These are phyloP conservation scores for Adela reaumurella DNA, from an alignment of 2,888 invertebrate genomes.

Conservation along the genomic window DNA sequence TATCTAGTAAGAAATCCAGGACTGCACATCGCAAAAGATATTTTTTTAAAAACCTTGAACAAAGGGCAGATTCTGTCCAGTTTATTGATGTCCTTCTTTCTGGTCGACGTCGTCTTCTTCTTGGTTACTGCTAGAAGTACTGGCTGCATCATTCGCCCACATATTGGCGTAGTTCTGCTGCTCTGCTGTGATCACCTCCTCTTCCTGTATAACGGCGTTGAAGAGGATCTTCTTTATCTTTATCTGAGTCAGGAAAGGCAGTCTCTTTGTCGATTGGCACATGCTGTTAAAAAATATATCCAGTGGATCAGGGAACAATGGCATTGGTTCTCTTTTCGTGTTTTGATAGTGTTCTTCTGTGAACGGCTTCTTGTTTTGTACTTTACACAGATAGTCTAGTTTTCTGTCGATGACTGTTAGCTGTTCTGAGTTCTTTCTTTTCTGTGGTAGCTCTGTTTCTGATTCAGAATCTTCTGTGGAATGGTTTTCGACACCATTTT, in stretches of 20 bases:
- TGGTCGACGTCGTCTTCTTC: not conserved
- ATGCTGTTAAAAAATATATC: slow-evolving; percentile 48
- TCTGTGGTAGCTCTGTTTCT: slow-evolving; percentile 19
- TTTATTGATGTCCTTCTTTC: no score
- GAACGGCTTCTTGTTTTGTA: slow-evolving; percentile 19
- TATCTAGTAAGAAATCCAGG: no score
- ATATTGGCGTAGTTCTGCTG: slow-evolving; percentile 40
- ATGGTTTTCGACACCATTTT: slow-evolving; percentile 20
- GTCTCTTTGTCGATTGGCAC: slow-evolving; percentile 44
- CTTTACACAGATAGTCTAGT: slow-evolving; percentile 30
- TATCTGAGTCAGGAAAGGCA: slow-evolving; percentile 39
- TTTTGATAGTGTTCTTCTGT: slow-evolving; percentile 14
- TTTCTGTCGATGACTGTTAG: slow-evolving; percentile 28
- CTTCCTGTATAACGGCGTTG: slow-evolving; percentile 36
- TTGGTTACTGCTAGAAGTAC: not conserved
- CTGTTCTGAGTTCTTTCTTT: slow-evolving; percentile 22
- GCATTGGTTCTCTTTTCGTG: slow-evolving; percentile 13
- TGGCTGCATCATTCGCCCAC: slow-evolving; percentile 22
- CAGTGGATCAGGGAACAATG: slow-evolving; percentile 26
- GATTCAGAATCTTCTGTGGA: slow-evolving; percentile 20
- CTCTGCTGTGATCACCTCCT: slow-evolving; percentile 39
- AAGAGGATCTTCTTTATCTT: slow-evolving; percentile 38
- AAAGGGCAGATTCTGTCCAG: no score
- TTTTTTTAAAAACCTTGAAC: no score
- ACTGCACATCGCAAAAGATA: no score